Evolutionary conservation across 2,888 invertebrate genomes (phyloP), one percentile per base, ranked within the genome.

Genomic region (Erebia epiphron): DNA sequence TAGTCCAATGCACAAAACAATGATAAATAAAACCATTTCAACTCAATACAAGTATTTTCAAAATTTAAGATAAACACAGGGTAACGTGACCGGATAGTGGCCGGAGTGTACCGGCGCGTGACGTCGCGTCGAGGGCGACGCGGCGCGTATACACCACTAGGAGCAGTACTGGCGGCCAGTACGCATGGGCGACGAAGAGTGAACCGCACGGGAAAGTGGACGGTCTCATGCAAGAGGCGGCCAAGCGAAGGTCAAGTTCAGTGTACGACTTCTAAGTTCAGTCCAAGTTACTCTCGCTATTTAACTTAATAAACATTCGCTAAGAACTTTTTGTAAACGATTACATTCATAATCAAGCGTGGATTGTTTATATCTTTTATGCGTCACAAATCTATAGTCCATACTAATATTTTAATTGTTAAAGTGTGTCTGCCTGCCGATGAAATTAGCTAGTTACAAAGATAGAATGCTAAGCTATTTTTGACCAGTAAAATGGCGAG

Each of bases 191-290:
- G 54, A 54, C 54, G 52, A 52, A 11, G 54, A 16, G 16, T 18
- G 54, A 18, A 56, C 18, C 46, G 52, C 46, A 66, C 35, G 16
- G 52, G 78, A 79, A 79, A 79, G 79, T 84, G 86, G 87, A 82
- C 78, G 84, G 82, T 71, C 71, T 66, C 73, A 80, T 83, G 80
- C 86, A 73, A 75, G 73, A 87, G 71, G 71, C 78, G 80, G 71
- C 83, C 85, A 84, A 69, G 62, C 79, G 82, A 90, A 90, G 90
- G 91, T 91, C 91, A 91, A 91, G 91, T 89, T 90, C 89, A 88
- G 78, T 70, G 41, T 49, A 69, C 56, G 26, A 52, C 58, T 68
- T 49, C 57, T 54, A 21, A 56, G 35, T 67, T 67, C 67, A 67
- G 13, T 1, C 11, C 54, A 18, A 9, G 21, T 65, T 58, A 64